Conservation (phyloP, 2,888 invertebrate genomes). For the Gisinianus flammeolus region DNA sequence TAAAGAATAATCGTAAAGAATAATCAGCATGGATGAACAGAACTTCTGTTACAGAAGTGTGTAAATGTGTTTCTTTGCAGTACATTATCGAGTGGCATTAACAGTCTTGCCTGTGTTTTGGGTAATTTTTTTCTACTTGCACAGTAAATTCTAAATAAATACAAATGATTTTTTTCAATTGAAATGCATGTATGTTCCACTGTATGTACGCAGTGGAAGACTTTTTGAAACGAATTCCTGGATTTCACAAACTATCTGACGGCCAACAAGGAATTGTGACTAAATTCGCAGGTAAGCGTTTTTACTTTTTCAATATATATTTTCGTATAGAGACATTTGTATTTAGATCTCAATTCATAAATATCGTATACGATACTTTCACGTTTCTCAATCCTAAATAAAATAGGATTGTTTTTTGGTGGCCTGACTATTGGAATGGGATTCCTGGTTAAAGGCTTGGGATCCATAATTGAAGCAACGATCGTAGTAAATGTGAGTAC, state of each 20-base stretch:
- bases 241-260: slow-evolving; percentile 45
- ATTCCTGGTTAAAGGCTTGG: slow-evolving; percentile 53
- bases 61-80: no score
- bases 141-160: no score
- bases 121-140: no score
- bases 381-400: no score
- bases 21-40: neutral
- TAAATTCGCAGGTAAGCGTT: slow-evolving; percentile 49
- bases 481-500: slow-evolving; percentile 53
- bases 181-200: neutral
- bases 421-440: slow-evolving; percentile 53
- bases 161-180: no score
- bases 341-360: neutral
- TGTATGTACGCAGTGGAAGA: slow-evolving; percentile 53
- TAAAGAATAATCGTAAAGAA: neutral
- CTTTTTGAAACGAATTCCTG: slow-evolving; percentile 48
- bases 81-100: slow-evolving; percentile 58
- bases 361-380: neutral
- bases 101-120: slow-evolving; percentile 59
- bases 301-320: neutral
- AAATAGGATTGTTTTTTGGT: slow-evolving; percentile 47
- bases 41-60: neutral
- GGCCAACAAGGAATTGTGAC: slow-evolving; percentile 47
- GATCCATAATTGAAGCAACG: slow-evolving; percentile 50
- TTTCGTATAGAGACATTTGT: neutral